Evolutionary conservation across 2,113 vertebrate genomes (phyloP), one percentile per base, ranked within the genome.

Genomic region (Notarius lentiginosus): DNA sequence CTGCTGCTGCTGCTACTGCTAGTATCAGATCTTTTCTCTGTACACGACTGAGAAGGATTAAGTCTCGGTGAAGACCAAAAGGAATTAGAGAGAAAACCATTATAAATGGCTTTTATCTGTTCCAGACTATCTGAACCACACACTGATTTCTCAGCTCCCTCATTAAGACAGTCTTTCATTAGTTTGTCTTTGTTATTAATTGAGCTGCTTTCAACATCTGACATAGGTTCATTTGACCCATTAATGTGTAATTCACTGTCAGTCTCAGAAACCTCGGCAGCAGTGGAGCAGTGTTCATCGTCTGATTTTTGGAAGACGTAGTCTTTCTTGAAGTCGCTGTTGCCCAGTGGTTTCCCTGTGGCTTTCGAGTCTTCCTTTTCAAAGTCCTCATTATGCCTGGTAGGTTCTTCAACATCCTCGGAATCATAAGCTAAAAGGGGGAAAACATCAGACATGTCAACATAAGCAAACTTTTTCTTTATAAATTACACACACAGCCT

Each of bases 31-130:
- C 92, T 96, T 87, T 97, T 97, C 84, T 98, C 97, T 0, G 95
- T 90, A n/a, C 96, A 91, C 0, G 95, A 93, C 76, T 95, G 94
- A 86, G 95, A 95, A 89, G 97, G 95, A 90, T 96, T 97, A 91
- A 99, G 93, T 91, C 95, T 97, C 90, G 98, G 95, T 49, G 95
- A 97, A 63, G 98, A 98, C 98, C 98, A 99, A 91, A 98, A 97
- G 41, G 98, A 97, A 91, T 96, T 98, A 87, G 97, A 98, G 41
- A 99, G 95, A 90, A 99, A 99, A 93, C 97, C 98, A 85, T 98
- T 97, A 91, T 99, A 99, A 77, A 99, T 97, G 0, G 97, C 97
- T 93, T 99, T 99, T 98, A 99, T 99, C 94, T 99, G 98, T 90
- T 99, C 97, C 92, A 99, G 95, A 80, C 97, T 99, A 90, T 99